Base-by-base conservation (phyloP, 1,140 invertebrate species). In the Drosophila varians region DNA sequence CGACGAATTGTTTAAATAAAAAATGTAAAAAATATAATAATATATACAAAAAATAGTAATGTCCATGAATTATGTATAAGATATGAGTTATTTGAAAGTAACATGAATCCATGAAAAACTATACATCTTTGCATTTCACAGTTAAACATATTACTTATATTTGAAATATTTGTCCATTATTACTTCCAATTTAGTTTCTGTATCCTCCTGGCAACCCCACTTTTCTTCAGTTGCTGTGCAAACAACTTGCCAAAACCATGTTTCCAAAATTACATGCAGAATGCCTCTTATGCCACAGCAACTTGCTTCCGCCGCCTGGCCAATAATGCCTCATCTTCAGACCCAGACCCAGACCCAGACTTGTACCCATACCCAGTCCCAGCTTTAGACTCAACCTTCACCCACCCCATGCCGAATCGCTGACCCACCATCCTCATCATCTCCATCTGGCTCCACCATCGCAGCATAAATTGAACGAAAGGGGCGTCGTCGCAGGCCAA, bases 261-360 rank as follows among this genome's bases (percentile, higher is more conserved):
- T 89, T 89, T 75, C 80, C 86, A 89, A 89, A 89, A 89, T 89
- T 89, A 89, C 86, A 89, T 89, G 86, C 86, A 89, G 86, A 89
- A 75, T 82, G 73, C 56, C 68, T 53, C 53, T 66, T 65, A 49
- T 55, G 53, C 58, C 55, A 34, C 56, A 28, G 72, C 60, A 43
- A 28, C 52, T 57, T 75, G 72, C 77, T 86, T 62, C 76, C 65
- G 65, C 36, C 62, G 74, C 70, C 74, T 62, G 61, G 70, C 75
- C 55, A 56, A 61, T 74, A 68, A 61, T 78, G 55, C 49, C 69
- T 45, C 53, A 71, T 28, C 36, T 12, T 2, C 34, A 38, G 14
- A 14, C 16, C 5, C 38, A 42, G 7, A 18, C 16, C 28, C 4
- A 34, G n/a, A n/a, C 51, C 46, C 40, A 12, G 19, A n/a, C n/a